Evolutionary conservation across 1,140 invertebrate genomes (phyloP).

Genomic region (Diabrotica virgifera): DNA sequence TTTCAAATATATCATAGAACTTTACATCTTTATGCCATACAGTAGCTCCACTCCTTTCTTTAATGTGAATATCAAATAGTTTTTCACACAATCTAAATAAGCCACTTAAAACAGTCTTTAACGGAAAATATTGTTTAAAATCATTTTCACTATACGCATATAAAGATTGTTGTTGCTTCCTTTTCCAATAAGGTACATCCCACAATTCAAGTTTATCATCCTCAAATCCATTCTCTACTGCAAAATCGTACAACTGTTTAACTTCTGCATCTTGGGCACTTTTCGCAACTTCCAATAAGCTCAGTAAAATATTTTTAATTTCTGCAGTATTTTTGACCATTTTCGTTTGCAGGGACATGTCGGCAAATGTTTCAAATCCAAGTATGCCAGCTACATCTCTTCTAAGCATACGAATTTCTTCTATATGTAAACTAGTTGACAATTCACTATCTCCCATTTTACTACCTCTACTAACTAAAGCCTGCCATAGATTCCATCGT

Average conservation of each 20-base stretch:
- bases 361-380: conserved; percentile 74
- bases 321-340: conserved; percentile 84
- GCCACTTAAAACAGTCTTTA: conserved; percentile 71
- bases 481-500: conserved; percentile 81
- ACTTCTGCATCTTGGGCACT: conserved; percentile 77
- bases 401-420: conserved; percentile 71
- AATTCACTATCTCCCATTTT: conserved; percentile 59
- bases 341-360: conserved; percentile 92
- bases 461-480: conserved; percentile 68
- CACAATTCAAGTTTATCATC: conserved; percentile 66
- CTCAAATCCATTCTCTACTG: conserved; percentile 68
- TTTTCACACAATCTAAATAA: conserved; percentile 72
- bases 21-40: conserved; percentile 84
- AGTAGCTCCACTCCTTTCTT: conserved; percentile 62
- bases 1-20: conserved; percentile 78
- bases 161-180: conserved; percentile 63
- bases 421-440: conserved; percentile 71
- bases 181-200: conserved; percentile 85
- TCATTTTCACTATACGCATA: conserved; percentile 69
- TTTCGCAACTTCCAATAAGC: conserved; percentile 62
- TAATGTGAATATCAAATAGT: conserved; percentile 81
- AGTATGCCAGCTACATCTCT: conserved; percentile 69
- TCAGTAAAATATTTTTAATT: conserved; percentile 70
- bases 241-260: conserved; percentile 69
- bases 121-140: conserved; percentile 79